phyloP scores from a whole-genome alignment of 2,113 vertebrate genomes.

The Paramisgurnus dabryanus region DNA sequence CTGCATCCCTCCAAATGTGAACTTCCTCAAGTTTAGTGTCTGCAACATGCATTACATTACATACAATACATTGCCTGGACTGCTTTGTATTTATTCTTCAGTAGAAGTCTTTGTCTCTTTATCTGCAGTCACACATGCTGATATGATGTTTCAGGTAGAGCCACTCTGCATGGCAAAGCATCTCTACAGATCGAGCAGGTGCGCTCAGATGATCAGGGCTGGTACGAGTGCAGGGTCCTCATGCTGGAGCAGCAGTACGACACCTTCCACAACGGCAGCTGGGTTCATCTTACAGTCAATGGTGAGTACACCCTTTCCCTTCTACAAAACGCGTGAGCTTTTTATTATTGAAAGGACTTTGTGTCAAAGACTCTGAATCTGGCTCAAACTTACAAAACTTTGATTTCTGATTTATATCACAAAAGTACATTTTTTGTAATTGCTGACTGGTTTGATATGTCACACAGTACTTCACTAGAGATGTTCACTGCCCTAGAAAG shows the following conservation, averaged over 20 bases:
- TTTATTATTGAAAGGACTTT: no score
- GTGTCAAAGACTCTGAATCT: no score
- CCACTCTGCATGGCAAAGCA: constrained; percentile 93
- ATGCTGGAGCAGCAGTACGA: constrained; percentile 97
- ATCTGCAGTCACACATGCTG: neutral
- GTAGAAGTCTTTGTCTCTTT: neutral
- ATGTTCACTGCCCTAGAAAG: no score
- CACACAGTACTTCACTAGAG: no score
- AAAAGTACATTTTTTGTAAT: no score
- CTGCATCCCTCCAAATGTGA: neutral
- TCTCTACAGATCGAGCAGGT: constrained; percentile 94
- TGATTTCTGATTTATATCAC: no score
- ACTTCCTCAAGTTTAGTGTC: neutral
- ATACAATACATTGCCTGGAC: neutral
- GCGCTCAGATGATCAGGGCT: constrained; percentile 97
- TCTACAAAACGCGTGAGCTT: neutral
- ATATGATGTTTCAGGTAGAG: constrained; percentile 78
- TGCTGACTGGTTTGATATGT: no score
- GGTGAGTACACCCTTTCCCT: constrained; percentile 74
- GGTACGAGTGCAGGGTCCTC: constrained; percentile 98
- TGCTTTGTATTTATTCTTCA: neutral
- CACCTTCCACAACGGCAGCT: constrained; percentile 99
- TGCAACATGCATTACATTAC: constrained; percentile 2
- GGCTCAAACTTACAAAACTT: no score
- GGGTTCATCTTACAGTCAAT: constrained; percentile 97